A percentile compares a stretch with the other conserved stretches of the same genome.
Evolutionary conservation across 2,888 invertebrate species (phyloP).

Genomic region (Coenonympha glycerion): DNA sequence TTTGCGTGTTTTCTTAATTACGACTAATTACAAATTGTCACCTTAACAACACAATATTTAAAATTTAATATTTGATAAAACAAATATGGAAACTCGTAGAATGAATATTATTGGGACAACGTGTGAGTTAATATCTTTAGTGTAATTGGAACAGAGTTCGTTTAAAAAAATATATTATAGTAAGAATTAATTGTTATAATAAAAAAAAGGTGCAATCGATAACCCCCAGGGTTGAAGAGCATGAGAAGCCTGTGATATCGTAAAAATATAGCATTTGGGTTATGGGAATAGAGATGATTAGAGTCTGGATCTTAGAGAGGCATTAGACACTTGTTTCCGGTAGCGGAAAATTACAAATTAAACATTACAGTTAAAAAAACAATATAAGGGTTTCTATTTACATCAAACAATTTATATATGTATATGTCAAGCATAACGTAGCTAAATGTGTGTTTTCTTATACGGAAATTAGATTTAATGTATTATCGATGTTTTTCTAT

Average conservation of each 20-base stretch:
- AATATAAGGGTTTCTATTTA: slow-evolving; percentile 42
- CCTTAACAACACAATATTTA: slow-evolving; percentile 13
- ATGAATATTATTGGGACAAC: slow-evolving; percentile 14
- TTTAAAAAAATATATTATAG: slow-evolving; percentile 28
- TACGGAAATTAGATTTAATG: slow-evolving; percentile 26
- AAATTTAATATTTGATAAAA: slow-evolving; percentile 14
- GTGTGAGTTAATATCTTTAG: slow-evolving; percentile 21
- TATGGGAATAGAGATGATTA: slow-evolving; percentile 38
- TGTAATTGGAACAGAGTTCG: slow-evolving; percentile 33
- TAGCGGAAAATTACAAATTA: slow-evolving; percentile 22
- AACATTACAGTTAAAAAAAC: slow-evolving; percentile 15
- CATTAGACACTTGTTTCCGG: slow-evolving; percentile 49
- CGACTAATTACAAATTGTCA: slow-evolving; percentile 18
- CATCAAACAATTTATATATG: slow-evolving; percentile 41
- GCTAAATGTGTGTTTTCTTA: slow-evolving; percentile 58
- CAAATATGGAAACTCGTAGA: slow-evolving; percentile 13
- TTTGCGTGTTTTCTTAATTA: slow-evolving; percentile 10
- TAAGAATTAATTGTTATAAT: slow-evolving; percentile 37
- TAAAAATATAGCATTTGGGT: slow-evolving; percentile 50
- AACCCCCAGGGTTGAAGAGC: slow-evolving; percentile 62
- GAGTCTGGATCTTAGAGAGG: slow-evolving; percentile 42
- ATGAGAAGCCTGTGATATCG: slow-evolving; percentile 69
- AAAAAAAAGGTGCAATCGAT: slow-evolving; percentile 57
- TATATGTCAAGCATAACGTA: slow-evolving; percentile 39
- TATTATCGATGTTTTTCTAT: slow-evolving; percentile 48